Evolutionary conservation across 2,797 vertebrate species (phyloP), one percentile per base, ranked within the genome.

Genomic region (Echeneis naucrates): DNA sequence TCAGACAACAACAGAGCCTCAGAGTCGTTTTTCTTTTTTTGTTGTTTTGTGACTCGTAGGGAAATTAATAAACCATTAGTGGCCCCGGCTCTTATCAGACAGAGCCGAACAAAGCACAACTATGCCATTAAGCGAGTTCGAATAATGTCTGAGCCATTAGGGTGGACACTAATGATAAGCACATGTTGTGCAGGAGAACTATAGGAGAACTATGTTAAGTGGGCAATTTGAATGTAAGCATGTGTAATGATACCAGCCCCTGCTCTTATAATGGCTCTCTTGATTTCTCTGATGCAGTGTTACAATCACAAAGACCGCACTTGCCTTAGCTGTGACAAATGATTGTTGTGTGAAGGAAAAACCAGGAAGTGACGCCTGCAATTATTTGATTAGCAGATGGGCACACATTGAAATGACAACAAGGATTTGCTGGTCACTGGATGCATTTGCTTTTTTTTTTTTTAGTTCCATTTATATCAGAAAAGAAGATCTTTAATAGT

Each of bases 81-180:
- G 85, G 76, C 74, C 74, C 81, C 70, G n/a, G 76, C 45, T 77
- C 88, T 92, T 94, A 94, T 94, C 90, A 78, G 83, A 67, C 80
- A 33, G 83, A 78, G 79, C 78, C 5, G 78, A 90, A 93, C 91
- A 91, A 92, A 93, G 91, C 82, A 83, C 87, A 85, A 68, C 91
- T 63, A 62, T 71, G 83, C 92, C 90, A 93, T 95, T 94, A 93
- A 90, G 90, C 52, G 71, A 73, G 87, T 87, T 88, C 60, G 77
- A 94, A 92, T 94, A 94, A 95, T 94, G 93, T 94, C 93, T 86
- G 92, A 92, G 88, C 91, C 88, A 94, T 95, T 94, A 95, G 90
- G 56, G 82, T 68, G 75, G 86, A 69, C 13, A 85, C 89, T 95
- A 95, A 95, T 94, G 91, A 89, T 92, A 90, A 94, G 93, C 95